phyloP scores from a whole-genome alignment of 37 sponge, comb jelly and placozoan genomes.

The Spongilla lacustris region DNA sequence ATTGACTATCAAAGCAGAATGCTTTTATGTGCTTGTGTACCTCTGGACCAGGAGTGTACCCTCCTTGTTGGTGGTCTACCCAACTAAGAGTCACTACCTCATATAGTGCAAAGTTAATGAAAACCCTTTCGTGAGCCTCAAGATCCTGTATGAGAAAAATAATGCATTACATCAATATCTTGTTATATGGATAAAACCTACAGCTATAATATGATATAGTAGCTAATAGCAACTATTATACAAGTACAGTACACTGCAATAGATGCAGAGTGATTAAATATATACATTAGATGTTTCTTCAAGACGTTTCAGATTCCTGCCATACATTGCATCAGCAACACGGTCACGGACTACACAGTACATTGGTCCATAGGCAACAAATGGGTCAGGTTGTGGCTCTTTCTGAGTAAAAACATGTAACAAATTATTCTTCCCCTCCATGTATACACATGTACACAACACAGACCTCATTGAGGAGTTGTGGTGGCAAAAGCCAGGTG shows the following conservation, averaged over 20 bases:
- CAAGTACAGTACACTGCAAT: too few relatives aligned
- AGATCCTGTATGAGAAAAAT: background rate
- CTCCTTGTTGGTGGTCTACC: background rate
- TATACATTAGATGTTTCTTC: conserved; percentile 26
- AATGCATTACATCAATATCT: too few relatives aligned
- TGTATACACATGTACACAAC: background rate
- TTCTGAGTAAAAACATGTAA: conserved; percentile 4
- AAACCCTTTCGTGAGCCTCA: background rate
- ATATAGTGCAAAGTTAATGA: background rate
- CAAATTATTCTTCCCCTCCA: background rate
- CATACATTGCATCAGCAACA: conserved; percentile 38
- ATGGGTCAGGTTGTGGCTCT: conserved; percentile 49
- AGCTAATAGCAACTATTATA: too few relatives aligned
- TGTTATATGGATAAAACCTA: too few relatives aligned
- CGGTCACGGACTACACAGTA: conserved; percentile 37
- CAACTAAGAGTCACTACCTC: background rate
- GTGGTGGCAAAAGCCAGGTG: conserved; percentile 45
- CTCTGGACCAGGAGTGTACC: background rate
- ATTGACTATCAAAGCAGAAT: background rate
- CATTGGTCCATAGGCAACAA: conserved; percentile 41
- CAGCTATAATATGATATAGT: too few relatives aligned
- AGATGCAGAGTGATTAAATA: too few relatives aligned
- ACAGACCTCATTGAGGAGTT: background rate
- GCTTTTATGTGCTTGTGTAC: background rate
- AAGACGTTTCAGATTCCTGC: conserved; percentile 28